Conservation (phyloP, 2,797 vertebrate species). For the Thunnus albacares region DNA sequence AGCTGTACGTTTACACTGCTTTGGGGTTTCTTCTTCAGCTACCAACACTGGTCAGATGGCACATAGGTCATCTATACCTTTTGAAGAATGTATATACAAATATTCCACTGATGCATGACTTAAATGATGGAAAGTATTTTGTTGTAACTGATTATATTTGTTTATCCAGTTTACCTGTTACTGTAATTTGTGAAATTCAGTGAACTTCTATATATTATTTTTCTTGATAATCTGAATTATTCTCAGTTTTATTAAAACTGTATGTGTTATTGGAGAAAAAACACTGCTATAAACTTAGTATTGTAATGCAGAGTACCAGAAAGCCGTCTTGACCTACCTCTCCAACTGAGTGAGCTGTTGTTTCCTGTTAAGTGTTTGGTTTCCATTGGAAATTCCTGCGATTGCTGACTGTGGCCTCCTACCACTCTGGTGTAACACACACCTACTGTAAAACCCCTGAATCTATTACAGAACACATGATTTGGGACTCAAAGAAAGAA, state of each 20-base stretch:
- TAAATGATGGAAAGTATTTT: slow-evolving; percentile 55
- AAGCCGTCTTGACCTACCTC: slow-evolving; percentile 81
- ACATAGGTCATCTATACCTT: slow-evolving; percentile 71
- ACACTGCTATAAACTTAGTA: slow-evolving; percentile 68
- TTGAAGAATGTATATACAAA: slow-evolving; percentile 75
- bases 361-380: slow-evolving; percentile 55
- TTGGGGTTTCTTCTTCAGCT: slow-evolving; percentile 56
- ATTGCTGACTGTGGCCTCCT: slow-evolving; percentile 46
- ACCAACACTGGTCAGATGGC: slow-evolving; percentile 81
- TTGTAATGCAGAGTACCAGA: slow-evolving; percentile 67
- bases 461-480: slow-evolving; percentile 17
- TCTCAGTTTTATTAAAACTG: slow-evolving; percentile 51
- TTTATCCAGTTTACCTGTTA: slow-evolving; percentile 66
- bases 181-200: slow-evolving; percentile 75
- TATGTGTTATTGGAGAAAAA: slow-evolving; percentile 61
- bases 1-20: slow-evolving; percentile 49
- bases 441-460: slow-evolving; percentile 28
- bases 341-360: slow-evolving; percentile 70
- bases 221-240: slow-evolving; percentile 64
- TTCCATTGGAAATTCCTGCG: slow-evolving; percentile 48
- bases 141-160: slow-evolving; percentile 67
- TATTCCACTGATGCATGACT: slow-evolving; percentile 78
- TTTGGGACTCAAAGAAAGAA: slow-evolving; percentile 13
- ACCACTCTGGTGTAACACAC: slow-evolving; percentile 33
- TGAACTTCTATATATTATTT: slow-evolving; percentile 54